Conservation (phyloP, 2,113 vertebrate genomes). For the Micronisus gabar region DNA sequence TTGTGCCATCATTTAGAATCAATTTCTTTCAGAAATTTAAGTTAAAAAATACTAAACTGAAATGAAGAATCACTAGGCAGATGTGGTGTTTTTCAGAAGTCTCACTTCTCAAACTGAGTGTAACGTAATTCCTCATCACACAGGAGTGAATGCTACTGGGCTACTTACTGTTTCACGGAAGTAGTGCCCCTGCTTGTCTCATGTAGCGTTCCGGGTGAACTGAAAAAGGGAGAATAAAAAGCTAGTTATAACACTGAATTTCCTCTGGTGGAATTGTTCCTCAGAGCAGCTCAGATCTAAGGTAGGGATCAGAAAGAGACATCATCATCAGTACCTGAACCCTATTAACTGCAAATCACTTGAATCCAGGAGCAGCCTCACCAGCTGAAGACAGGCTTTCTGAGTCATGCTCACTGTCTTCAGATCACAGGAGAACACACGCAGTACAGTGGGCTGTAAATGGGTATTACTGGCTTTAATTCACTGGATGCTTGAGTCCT, state of each 20-base stretch:
- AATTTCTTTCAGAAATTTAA: background rate
- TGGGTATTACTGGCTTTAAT: background rate
- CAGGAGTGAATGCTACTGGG: background rate
- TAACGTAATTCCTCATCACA: background rate
- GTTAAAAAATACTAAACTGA: background rate
- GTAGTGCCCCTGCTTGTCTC: background rate
- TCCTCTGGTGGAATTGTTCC: background rate
- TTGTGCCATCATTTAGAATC: background rate
- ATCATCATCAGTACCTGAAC: background rate
- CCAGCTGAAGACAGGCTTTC: background rate
- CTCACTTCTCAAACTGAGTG: background rate
- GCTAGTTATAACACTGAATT: background rate
- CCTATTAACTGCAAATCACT: background rate
- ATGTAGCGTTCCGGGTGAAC: background rate
- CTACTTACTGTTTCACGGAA: background rate
- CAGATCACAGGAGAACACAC: background rate
- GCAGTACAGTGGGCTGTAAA: background rate
- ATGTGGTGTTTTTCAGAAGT: background rate
- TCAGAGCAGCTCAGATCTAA: background rate
- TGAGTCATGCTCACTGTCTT: background rate
- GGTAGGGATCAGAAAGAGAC: background rate
- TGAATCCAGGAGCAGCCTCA: background rate
- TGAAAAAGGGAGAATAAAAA: background rate
- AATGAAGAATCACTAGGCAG: background rate
- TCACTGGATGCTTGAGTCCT: background rate